Conservation (phyloP, 2,797 vertebrate genomes). For the Enteromius thamalakanensis region DNA sequence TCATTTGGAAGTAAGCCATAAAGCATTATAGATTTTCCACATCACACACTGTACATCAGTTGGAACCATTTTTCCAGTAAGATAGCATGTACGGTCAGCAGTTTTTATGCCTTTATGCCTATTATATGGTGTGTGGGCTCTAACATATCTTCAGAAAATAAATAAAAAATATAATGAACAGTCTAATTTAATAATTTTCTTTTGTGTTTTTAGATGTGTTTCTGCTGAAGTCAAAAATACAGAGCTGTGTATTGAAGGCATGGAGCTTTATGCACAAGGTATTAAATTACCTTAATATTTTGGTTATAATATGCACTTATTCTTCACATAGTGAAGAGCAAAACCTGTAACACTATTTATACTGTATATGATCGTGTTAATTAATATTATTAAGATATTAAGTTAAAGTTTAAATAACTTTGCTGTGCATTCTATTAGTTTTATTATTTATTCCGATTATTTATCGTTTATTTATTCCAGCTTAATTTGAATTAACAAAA, state of each 20-base stretch:
- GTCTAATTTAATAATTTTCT: not conserved
- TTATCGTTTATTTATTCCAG: no score
- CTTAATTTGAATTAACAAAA: not conserved
- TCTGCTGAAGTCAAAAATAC: not conserved
- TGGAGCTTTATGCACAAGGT: conserved; percentile 71
- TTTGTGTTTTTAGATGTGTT: conserved; percentile 30
- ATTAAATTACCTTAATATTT: not conserved
- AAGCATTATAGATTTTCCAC: conserved; percentile 40
- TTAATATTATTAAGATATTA: not conserved
- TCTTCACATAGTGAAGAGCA: not conserved
- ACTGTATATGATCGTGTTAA: not conserved
- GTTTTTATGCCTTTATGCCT: not conserved
- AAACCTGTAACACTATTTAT: not conserved
- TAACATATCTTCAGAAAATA: conserved; percentile 9
- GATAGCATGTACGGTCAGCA: conserved; percentile 13
- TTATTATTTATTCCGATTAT: not conserved
- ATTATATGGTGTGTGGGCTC: not conserved
- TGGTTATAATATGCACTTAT: conserved; percentile 1
- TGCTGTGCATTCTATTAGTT: not conserved
- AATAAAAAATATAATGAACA: not conserved
- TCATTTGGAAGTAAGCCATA: conserved; percentile 47
- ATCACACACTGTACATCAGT: conserved; percentile 20
- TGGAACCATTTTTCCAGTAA: conserved; percentile 27
- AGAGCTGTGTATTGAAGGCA: conserved; percentile 72
- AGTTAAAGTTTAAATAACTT: not conserved